A percentile compares a stretch with the other conserved stretches of the same genome.
These are phyloP conservation scores for Xestia sexstrigata DNA, from an alignment of 2,888 invertebrate genomes.

Conservation along the genomic window DNA sequence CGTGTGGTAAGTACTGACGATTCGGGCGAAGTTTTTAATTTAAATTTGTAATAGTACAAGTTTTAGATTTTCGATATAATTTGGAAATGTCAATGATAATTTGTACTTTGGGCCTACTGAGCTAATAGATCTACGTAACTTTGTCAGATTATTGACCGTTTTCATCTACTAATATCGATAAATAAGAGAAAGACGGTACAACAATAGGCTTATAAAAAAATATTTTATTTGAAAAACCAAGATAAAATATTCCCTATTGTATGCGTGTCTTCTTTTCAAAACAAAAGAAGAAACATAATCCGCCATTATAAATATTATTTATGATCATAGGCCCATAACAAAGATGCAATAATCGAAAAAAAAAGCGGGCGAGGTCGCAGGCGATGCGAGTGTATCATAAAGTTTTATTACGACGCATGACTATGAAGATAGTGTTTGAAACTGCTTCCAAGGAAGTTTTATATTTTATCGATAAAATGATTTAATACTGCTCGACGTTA, in stretches of 20 bases:
- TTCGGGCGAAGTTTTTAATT: conserved; percentile 58
- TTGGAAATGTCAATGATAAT: conserved; percentile 22
- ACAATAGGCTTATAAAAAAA: not conserved
- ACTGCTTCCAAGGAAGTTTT: conserved; percentile 57
- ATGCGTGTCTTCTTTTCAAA: conserved; percentile 13
- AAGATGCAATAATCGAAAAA: conserved; percentile 43
- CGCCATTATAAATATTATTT: conserved; percentile 3
- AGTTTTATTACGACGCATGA: conserved; percentile 62
- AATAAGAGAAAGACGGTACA: not conserved
- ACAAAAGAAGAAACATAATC: not conserved
- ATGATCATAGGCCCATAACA: conserved; percentile 26
- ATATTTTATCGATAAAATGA: conserved; percentile 67
- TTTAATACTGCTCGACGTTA: conserved; percentile 51
- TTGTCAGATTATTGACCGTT: not conserved
- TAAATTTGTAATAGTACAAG: conserved; percentile 59
- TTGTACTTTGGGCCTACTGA: not conserved
- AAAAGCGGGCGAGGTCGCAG: conserved; percentile 39
- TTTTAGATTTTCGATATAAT: conserved; percentile 48
- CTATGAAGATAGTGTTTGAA: conserved; percentile 68
- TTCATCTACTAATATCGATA: not conserved
- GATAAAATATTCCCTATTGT: not conserved
- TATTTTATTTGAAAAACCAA: not conserved
- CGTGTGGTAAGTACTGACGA: conserved; percentile 55
- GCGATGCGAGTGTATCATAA: conserved; percentile 54
- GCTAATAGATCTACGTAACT: not conserved